Base-by-base conservation (phyloP, 2,113 vertebrate genomes). In the Cryptomyrus ogoouensis region DNA sequence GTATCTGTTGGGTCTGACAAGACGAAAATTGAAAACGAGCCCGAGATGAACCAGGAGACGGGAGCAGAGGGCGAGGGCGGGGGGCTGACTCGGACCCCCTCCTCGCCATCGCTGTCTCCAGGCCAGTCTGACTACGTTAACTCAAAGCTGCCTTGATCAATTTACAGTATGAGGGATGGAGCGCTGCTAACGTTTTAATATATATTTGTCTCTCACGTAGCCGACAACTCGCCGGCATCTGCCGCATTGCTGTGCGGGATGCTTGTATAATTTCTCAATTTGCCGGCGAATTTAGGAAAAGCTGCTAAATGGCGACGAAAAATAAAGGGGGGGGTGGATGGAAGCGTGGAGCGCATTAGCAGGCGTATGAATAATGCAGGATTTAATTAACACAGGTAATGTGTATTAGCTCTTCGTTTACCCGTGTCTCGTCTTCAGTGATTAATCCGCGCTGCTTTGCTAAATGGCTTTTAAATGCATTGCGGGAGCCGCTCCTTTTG, bases 371-470 rank as follows among this genome's bases (percentile, higher is more conserved):
- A 87, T 87, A 87, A 53, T 87, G 85, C 50, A 87, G 85, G 24
- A 87, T 87, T 87, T 87, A 53, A 53, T 87, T 87, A 87, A 87
- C 50, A 52, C 49, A 84, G 85, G 85, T 87, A 19, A 53, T 87
- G 85, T 87, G 50, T 87, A 84, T 44, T 47, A 44, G 42, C 83
- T 84, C 83, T 84, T 44, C 42, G 44, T 84, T 84, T 84, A 84
- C 44, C 42, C 83, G 39, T 47, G 44, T 46, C 83, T 47, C 39
- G 83, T 46, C 83, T 84, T 84, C 21, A 47, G 83, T 84, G 44
- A 84, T 84, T 44, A 84, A 84, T 84, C 83, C 83, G 39, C 13
- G 35, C 74, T 80, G 31, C 31, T 80, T 80, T 80, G 31, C 83
- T 84, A 42, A 84, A 46, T 84, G 83, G 31, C 74, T 47, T 84